phyloP scores from a whole-genome alignment of 2,113 vertebrate species.

The Brienomyrus longianalis region DNA sequence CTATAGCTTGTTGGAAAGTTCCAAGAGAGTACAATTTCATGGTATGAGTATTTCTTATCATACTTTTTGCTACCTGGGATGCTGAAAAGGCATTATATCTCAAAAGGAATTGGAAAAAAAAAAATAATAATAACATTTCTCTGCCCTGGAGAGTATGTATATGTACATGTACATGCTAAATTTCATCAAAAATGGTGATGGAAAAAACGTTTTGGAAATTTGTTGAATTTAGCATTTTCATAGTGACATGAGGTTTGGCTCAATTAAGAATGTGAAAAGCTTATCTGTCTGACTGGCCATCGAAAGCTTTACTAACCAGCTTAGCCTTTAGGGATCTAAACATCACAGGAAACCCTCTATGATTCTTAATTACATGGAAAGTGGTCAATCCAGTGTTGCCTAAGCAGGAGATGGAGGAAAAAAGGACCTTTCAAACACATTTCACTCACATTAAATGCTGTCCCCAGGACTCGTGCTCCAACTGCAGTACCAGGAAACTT shows the following conservation, averaged over 20 bases:
- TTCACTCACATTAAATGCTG: constrained; percentile 75
- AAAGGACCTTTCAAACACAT: constrained; percentile 35
- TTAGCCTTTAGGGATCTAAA: neutral
- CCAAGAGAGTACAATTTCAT: neutral
- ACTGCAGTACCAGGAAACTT: constrained; percentile 77
- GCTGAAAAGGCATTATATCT: neutral
- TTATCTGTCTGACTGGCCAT: neutral
- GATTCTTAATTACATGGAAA: neutral
- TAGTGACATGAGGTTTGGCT: neutral
- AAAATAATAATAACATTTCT: neutral
- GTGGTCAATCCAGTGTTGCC: neutral
- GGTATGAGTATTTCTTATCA: neutral
- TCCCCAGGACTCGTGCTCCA: constrained; percentile 70
- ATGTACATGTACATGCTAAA: neutral
- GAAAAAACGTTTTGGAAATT: neutral
- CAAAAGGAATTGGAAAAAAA: neutral
- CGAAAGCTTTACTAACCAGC: neutral
- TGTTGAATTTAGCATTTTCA: neutral
- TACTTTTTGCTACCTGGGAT: neutral
- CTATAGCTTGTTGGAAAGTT: neutral
- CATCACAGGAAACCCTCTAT: neutral
- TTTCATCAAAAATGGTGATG: neutral
- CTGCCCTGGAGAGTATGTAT: neutral
- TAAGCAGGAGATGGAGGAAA: neutral
- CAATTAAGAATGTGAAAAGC: neutral